Base-by-base conservation (phyloP, 2,113 vertebrate species). In the Hepsetus odoe region DNA sequence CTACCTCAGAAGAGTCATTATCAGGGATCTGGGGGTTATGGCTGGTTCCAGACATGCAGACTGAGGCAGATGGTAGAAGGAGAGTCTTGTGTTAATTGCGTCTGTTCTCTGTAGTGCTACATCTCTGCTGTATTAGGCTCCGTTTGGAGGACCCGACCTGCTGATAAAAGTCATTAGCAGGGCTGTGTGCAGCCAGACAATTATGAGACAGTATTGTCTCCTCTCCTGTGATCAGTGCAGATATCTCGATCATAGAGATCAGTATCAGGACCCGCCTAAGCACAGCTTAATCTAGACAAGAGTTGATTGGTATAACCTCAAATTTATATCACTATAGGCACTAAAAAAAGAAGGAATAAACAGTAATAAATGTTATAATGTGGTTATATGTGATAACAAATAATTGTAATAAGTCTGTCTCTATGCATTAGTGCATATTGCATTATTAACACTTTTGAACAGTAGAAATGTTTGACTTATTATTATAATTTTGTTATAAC, bases 131-230 rank as follows among this genome's bases (percentile, higher is more conserved):
- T 67, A 77, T 69, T 66, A 58, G 20, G 65, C 32, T 59, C 65
- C 44, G 30, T 77, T 77, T 77, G 53, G 58, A 69, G 75, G 62
- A 67, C 51, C 38, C 51, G 51, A 55, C 51, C 51, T 65, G 62
- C 75, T 77, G 75, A 77, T 77, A 77, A 77, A 67, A 77, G 75
- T 77, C 75, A 77, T 77, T 77, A 77, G 75, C 55, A 24, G 76
- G 68, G 62, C 33, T 64, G 61, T 18, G 32, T 35, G 32, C 59
- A 33, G 59, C 7, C 77, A 72, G 77, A 79, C 77, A 79, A 69
- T 65, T 72, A 67, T 33, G 56, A 53, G 46, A 64, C 58, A 40
- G 56, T 18, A 24, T 51, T 71, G 51, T 72, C 51, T 38, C 18
- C 58, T 30, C 24, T 26, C 28, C 68, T 53, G 69, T 24, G 68